phyloP scores from a whole-genome alignment of 2,113 vertebrate species.

The Neolamprologus kungweensis region DNA sequence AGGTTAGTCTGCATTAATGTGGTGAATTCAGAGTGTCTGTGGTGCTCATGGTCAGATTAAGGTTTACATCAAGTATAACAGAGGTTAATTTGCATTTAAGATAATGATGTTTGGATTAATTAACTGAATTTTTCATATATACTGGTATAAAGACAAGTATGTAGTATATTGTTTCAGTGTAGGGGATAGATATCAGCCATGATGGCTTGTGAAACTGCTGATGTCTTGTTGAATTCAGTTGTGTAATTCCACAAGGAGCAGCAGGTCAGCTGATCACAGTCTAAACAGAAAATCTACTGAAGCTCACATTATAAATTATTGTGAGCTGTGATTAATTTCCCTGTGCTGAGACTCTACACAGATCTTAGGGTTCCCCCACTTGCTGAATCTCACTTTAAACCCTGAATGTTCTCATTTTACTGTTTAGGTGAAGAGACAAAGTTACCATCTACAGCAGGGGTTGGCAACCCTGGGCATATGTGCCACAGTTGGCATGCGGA shows the following conservation, averaged over 20 bases:
- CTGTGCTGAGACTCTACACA: too few relatives aligned
- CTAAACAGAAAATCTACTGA: neutral
- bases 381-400: too few relatives aligned
- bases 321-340: neutral
- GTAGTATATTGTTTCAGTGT: neutral
- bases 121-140: neutral
- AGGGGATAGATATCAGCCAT: neutral
- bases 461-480: fast-evolving
- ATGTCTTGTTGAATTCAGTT: neutral
- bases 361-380: too few relatives aligned
- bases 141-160: neutral
- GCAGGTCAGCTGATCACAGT: neutral
- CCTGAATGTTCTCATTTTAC: too few relatives aligned
- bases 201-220: neutral
- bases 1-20: neutral
- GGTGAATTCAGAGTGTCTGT: neutral
- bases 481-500: too few relatives aligned
- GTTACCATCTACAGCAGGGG: too few relatives aligned
- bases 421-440: neutral
- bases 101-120: neutral
- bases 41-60: neutral
- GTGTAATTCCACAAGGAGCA: neutral
- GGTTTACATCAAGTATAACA: neutral
- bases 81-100: neutral
- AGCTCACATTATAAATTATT: neutral